Evolutionary conservation across 2,888 invertebrate species (phyloP), one percentile per base, ranked within the genome.

Genomic region (Papilio demoleus): DNA sequence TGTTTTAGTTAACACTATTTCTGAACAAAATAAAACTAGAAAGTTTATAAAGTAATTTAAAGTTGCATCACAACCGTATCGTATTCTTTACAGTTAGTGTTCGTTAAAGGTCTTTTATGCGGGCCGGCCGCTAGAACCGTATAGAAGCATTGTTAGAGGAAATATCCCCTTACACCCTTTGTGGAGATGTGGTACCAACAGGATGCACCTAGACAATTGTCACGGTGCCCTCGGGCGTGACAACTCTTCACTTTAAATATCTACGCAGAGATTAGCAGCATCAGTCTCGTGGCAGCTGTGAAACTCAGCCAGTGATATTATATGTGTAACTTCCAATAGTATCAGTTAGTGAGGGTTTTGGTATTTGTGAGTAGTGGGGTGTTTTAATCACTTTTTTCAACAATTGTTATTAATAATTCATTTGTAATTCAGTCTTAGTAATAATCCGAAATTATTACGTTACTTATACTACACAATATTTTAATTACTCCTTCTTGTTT

Each of bases 141-240:
- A 82, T 83, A 81, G 81, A 82, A 79, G 86, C 84, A 81, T 87
- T 88, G 92, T 89, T 85, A 84, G 81, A 88, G 89, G 90, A 90
- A 91, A 88, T 92, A 90, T 92, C 90, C 79, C 79, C 87, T 92
- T 91, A 88, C 92, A 80, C 71, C 81, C 88, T 88, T 91, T 92
- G 90, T 91, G 79, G 78, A 74, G 79, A 75, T 76, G 78, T 77
- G 83, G 81, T 79, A 75, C 77, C 77, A 78, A 80, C 88, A 87
- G 87, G 87, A 88, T 87, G 88, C 87, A 84, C 76, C 77, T 78
- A 80, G 73, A 75, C 83, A 81, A 90, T 92, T 91, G 91, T 91
- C 80, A 82, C 67, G 81, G 79, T 71, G 75, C 80, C 82, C 75
- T 87, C 79, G 84, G 80, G 86, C 85, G 92, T 84, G 90, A 91